Conservation (phyloP, 2,888 invertebrate species). For the Pristionchus arcanus region DNA sequence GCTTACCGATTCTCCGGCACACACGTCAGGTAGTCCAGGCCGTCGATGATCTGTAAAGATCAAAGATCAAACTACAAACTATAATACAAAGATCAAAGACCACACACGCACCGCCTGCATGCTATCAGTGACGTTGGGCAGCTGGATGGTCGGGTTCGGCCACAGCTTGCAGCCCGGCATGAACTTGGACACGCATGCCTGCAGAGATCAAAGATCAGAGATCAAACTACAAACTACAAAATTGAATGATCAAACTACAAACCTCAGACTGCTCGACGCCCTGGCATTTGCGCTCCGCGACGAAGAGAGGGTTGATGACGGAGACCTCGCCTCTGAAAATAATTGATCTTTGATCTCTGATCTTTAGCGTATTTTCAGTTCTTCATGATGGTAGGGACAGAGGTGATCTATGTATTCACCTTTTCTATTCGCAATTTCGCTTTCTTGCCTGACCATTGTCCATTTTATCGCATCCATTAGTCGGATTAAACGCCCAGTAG, state of each 20-base stretch:
- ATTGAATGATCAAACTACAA: conserved; percentile 16
- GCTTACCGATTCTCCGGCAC: conserved; percentile 73
- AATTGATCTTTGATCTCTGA: not conserved
- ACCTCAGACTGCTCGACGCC: conserved; percentile 72
- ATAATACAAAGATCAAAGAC: not conserved
- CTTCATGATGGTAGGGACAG: no score
- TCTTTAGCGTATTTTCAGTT: not conserved
- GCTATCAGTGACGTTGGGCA: conserved; percentile 77
- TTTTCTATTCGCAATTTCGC: no score
- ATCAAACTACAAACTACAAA: not conserved
- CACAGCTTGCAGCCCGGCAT: conserved; percentile 72
- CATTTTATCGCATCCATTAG: conserved; percentile 9
- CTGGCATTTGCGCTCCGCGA: conserved; percentile 75
- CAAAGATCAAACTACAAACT: not conserved
- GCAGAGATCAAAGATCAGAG: conserved; percentile 17
- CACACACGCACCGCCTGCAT: conserved; percentile 64
- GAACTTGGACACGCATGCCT: conserved; percentile 72
- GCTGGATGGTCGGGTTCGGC: conserved; percentile 72
- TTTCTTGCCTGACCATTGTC: not conserved
- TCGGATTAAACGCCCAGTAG: not conserved
- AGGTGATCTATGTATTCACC: no score
- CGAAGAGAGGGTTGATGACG: conserved; percentile 77
- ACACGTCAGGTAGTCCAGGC: conserved; percentile 76
- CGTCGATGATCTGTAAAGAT: conserved; percentile 69
- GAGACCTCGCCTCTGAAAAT: conserved; percentile 73